Base-by-base conservation (phyloP, 1,140 invertebrate genomes). In the Heliothis subflexa region DNA sequence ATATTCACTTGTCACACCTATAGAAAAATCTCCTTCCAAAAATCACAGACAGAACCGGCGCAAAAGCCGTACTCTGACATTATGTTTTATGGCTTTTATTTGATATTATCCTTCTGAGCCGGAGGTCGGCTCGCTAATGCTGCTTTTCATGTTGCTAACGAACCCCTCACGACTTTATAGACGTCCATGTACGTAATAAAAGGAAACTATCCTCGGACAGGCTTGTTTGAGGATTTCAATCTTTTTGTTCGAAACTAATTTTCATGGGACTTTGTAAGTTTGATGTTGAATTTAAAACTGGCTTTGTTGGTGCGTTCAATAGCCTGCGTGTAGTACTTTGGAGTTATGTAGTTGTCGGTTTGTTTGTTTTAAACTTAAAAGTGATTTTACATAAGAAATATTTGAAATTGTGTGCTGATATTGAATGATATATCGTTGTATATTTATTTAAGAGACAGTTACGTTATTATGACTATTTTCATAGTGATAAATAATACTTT, bases 81-180 rank as follows among this genome's bases (percentile, higher is more conserved):
- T 73, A 73, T 79, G 72, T 75, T 79, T 79, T 79, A 72, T 40
- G 62, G 49, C 71, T 75, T 75, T 80, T 73, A 78, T 80, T 77
- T 71, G 13, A 74, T 79, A 82, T 82, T 82, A 82, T 82, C 81
- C 81, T 79, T 79, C 76, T 66, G 74, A 78, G 68, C 49, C 68
- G 50, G 68, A 64, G 74, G 76, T 73, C 71, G 70, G 28, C 72
- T 52, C 78, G 70, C 78, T 82, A 80, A 82, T 71, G 62, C 78
- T 75, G 62, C 78, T 80, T 80, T 82, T 82, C 78, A 79, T 66
- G 59, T 80, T 72, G 40, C 74, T 82, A 82, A 82, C 79, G 81
- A 82, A 80, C 74, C 73, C 78, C 59, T 18, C 50, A 50, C 47
- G 66, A 71, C 45, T 71, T 71, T 55, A 71, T 71, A 55, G 28